Base-by-base conservation (phyloP, 2,113 vertebrate genomes). In the Danio rerio region DNA sequence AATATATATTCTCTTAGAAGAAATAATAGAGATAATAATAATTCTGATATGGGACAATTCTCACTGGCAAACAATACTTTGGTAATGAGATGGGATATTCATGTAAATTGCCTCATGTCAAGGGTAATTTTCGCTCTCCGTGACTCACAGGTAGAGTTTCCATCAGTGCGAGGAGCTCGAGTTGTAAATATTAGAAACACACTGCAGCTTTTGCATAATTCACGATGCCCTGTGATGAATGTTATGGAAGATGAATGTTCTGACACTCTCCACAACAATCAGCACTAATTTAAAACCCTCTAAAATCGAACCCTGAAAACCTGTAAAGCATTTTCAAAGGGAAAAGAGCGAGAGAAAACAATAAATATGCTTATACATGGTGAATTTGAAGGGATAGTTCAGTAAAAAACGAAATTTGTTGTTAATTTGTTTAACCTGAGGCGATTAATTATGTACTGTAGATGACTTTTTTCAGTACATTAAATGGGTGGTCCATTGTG, bases 91-190 rank as follows among this genome's bases (percentile, higher is more conserved):
- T 47, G 31, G 13, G 56, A 53, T 65, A 52, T 71, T 78, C 81
- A 52, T 79, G 76, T 74, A 63, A 82, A 61, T 76, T 82, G 59
- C 71, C 21, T 58, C 62, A 66, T 31, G 81, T 45, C 71, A 56
- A 68, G 77, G 12, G 62, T 70, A 53, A 83, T 53, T 53, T 81
- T 75, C 73, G 18, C 66, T 83, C 73, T 55, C 47, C 31, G 45
- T 86, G 72, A 86, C 75, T 82, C 81, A 55, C 80, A 83, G 81
- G 76, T 76, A 40, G 53, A 69, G 62, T 80, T 42, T 80, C 55
- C 68, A 86, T 80, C 21, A 63, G 76, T n/a, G 66, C 18, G 66
- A 78, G 73, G 55, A 56, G 59, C 82, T 56, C 49, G 45, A 82
- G 65, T 80, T 62, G 84, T 75, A 81, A 77, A 77, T 82, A 55